phyloP scores from a whole-genome alignment of 1,140 invertebrate genomes.

The Eumaeus atala region DNA sequence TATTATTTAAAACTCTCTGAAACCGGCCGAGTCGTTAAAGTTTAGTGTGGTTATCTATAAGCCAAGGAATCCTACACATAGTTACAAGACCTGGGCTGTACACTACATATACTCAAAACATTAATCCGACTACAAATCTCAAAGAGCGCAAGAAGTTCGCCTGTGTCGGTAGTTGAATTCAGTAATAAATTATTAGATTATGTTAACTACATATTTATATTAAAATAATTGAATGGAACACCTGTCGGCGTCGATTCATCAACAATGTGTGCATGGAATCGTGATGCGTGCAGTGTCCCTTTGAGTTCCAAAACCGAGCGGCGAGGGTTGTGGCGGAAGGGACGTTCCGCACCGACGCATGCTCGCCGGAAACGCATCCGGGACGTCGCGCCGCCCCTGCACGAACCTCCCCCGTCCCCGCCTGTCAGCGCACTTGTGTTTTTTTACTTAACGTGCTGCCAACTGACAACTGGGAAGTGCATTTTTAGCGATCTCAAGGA shows the following conservation, averaged over 20 bases:
- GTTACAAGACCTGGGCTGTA: too few species aligned
- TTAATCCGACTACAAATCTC: too few species aligned
- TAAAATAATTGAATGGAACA: constrained; percentile 16
- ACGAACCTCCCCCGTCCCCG: constrained; percentile 44
- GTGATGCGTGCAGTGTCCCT: constrained; percentile 24
- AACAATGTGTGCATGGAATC: neutral
- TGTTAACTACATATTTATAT: too few species aligned
- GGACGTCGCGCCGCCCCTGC: constrained; percentile 51
- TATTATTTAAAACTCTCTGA: too few species aligned
- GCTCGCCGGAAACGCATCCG: constrained; percentile 64
- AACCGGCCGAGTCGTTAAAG: too few species aligned
- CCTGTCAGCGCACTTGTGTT: constrained; percentile 16
- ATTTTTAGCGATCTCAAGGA: too few species aligned
- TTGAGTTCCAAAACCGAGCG: constrained; percentile 42
- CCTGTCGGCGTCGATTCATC: constrained; percentile 17
- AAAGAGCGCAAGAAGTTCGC: too few species aligned
- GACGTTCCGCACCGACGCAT: constrained; percentile 61
- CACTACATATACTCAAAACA: too few species aligned
- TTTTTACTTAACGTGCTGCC: constrained; percentile 7
- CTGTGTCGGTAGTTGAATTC: too few species aligned
- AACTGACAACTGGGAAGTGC: neutral
- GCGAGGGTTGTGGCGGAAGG: constrained; percentile 59
- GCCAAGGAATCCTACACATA: too few species aligned
- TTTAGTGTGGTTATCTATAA: too few species aligned
- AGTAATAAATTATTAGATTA: too few species aligned